Evolutionary conservation across 2,888 invertebrate genomes (phyloP), one percentile per base, ranked within the genome.

Genomic region (Melieria omissa): DNA sequence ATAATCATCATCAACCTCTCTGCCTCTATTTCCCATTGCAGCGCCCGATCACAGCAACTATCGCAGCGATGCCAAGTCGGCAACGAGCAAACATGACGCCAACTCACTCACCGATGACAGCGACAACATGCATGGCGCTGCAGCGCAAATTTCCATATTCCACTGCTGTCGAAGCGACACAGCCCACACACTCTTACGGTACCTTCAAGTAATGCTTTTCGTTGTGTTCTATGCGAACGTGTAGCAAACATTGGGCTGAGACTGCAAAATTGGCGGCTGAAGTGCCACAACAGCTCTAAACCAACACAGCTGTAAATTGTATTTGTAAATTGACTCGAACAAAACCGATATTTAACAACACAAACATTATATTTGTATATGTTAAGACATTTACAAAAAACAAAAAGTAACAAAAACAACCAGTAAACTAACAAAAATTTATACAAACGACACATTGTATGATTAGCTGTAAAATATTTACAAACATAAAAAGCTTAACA

Each of bases 1-100:
- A 29, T 29, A 29, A 12, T 63, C 12, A 14, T 60, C 16, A 46
- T 63, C 65, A n/a, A 41, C 7, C 44, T 55, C 29, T 65, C 8
- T 65, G 10, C 60, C 3, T 58, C 58, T 5, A 42, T 42, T 74
- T n/a, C 63, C 46, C 7, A 55, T 80, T 78, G 0, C 74, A 86
- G 86, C 78, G 70, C 79, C 85, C 16, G 86, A 86, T 80, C 85
- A 85, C 75, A 81, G 83, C 71, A 85, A 82, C 72, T 86, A 85
- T 64, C 82, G 84, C 57, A 80, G 80, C 55, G 86, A 86, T 74
- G 77, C 80, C 0, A 85, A 85, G 57, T 80, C 73, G 72, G 65
- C 76, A 3, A 74, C 75, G 55, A 77, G 72, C 7, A 85, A 84
- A 60, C 84, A 86, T 44, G 87, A 86, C 74, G 86, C 86, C 70